Base-by-base conservation (phyloP, 2,888 invertebrate species). In the Heteromyza rotundicornis region DNA sequence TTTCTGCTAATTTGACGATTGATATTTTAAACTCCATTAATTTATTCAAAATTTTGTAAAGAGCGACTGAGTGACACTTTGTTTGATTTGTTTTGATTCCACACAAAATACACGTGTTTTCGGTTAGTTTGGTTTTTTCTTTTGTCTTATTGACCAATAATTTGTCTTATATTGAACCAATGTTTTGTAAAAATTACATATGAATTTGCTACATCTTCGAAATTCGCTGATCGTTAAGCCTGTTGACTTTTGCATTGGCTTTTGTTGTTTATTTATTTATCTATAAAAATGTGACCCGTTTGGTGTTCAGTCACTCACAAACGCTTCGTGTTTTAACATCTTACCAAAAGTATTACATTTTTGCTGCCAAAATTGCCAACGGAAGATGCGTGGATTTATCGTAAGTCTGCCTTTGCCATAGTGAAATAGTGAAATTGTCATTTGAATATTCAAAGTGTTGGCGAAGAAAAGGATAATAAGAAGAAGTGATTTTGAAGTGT, bases 371-470 rank as follows among this genome's bases (percentile, higher is more conserved):
- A 47, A 47, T 47, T 47, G 24, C 57, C 74, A 23, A 51, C 16
- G 22, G 16, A 50, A 65, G 68, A 96, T 73, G 98, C 98, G 98
- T 69, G 73, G 70, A 70, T 68, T 77, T 68, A 44, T 78, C 72
- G 77, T 77, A 66, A 73, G 74, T 63, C 58, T 32, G n/a, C n/a
- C n/a, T 27, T 27, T 27, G 27, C 27, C 27, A 27, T n/a, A n/a
- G n/a, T n/a, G n/a, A n/a, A n/a, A n/a, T n/a, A n/a, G n/a, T n/a
- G n/a, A n/a, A n/a, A n/a, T n/a, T n/a, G n/a, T n/a, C n/a, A n/a
- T n/a, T n/a, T n/a, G n/a, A n/a, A n/a, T n/a, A n/a, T n/a, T n/a
- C n/a, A n/a, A n/a, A n/a, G n/a, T n/a, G n/a, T n/a, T n/a, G n/a
- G n/a, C n/a, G n/a, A n/a, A n/a, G n/a, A n/a, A n/a, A n/a, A n/a